These are phyloP conservation scores for Trochalopteron elliotii DNA, from an alignment of 2,113 vertebrate species.

Conservation along the genomic window DNA sequence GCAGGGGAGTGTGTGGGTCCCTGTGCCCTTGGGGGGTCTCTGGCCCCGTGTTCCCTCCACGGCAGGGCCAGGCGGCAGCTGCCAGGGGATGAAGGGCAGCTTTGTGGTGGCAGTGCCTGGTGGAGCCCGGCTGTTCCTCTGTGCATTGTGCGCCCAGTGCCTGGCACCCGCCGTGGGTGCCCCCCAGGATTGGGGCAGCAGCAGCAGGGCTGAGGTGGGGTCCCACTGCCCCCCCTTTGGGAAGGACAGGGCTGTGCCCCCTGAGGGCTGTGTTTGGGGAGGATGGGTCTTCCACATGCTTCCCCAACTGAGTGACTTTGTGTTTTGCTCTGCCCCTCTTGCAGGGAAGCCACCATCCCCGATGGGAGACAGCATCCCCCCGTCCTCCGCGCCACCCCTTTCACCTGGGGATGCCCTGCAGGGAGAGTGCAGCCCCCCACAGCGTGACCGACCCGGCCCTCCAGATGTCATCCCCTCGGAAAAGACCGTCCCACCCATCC, in stretches of 20 bases:
- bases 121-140: not conserved
- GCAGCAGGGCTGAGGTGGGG: not conserved
- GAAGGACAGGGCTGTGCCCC: not conserved
- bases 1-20: not conserved
- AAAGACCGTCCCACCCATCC: not conserved
- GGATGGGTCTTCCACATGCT: not conserved
- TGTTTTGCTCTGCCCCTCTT: not conserved
- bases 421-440: not conserved
- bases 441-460: not conserved
- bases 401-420: not conserved
- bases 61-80: not conserved
- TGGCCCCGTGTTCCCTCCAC: accelerated
- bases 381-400: not conserved
- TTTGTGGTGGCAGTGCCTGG: slow-evolving; percentile 50
- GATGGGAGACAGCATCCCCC: slow-evolving; percentile 5
- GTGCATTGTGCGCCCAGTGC: not conserved
- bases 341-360: slow-evolving; percentile 50
- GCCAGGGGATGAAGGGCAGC: not conserved
- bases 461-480: not conserved
- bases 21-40: not conserved
- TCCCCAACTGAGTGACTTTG: not conserved
- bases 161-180: not conserved
- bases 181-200: not conserved
- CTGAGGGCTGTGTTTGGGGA: not conserved
- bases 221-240: not conserved